Evolutionary conservation across 2,888 invertebrate genomes (phyloP), one percentile per base, ranked within the genome.

Genomic region (Steinernema carpocapsae): DNA sequence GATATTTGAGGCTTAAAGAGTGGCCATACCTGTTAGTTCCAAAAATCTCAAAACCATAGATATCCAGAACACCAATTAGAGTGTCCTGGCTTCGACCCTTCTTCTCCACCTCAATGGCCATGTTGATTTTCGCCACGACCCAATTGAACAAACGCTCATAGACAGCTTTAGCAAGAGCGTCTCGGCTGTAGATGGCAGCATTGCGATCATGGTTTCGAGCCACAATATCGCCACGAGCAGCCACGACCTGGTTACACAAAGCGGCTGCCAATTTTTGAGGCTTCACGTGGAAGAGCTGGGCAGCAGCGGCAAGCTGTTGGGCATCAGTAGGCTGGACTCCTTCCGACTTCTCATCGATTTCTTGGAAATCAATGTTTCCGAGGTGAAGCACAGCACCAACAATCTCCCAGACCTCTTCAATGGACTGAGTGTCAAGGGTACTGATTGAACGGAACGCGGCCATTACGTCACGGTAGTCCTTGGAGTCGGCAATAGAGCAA

Each of bases 31-130:
- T 95, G 89, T 97, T 97, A 37, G 92, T 92, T 83, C 96, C 95
- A 89, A 99, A 96, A 82, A 97, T 95, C 90, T 99, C 97, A 89
- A 97, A 99, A 24, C 97, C 97, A 88, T 97, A 99, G 87, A 99
- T 99, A 88, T 99, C 97, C 71, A 99, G 90, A 4, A 97, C 97
- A 12, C 97, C 97, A 85, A 95, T 95, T 52, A 95, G 91, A 0
- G 93, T 93, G 86, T 91, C 92, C 87, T 92, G 92, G 88, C 92
- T 92, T 32, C 76, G 76, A n/a, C 45, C 56, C 1, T 26, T 64
- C 22, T 29, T 29, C 17, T 64, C 32, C 51, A 78, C 52, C 14
- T 32, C 46, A 46, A 97, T 95, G 0, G 94, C 94, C 78, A 92
- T 91, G 90, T 99, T 99, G 72, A 97, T 94, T 88, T 93, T 91